Evolutionary conservation across 2,888 invertebrate species (phyloP).

Genomic region (Spodoptera picta): DNA sequence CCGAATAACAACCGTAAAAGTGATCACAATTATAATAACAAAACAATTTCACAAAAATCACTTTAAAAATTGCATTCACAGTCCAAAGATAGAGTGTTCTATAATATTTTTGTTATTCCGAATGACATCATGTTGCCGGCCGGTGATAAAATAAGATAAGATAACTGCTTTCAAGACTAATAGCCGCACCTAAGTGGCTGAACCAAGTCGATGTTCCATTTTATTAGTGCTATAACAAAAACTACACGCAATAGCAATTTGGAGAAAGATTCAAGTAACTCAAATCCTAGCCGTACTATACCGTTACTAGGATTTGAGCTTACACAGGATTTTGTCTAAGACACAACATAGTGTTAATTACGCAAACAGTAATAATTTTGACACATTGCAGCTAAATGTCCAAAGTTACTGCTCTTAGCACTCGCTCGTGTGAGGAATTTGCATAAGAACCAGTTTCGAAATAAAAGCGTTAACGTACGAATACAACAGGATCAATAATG

Average conservation of each 20-base stretch:
- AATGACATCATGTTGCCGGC: conserved; percentile 73
- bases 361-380: conserved; percentile 41
- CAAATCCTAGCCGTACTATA: no score
- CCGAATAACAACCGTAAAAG: conserved; percentile 30
- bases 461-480: conserved; percentile 39
- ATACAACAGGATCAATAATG: conserved; percentile 53
- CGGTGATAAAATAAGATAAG: conserved; percentile 83
- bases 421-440: conserved; percentile 32
- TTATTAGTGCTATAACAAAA: conserved; percentile 46
- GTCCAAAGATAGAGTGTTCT: conserved; percentile 43
- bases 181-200: conserved; percentile 66
- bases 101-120: conserved; percentile 67
- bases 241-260: conserved; percentile 13
- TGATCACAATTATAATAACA: conserved; percentile 15
- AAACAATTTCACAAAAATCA: conserved; percentile 44
- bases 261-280: conserved; percentile 1
- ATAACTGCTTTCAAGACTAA: conserved; percentile 69
- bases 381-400: conserved; percentile 41
- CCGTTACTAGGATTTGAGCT: neutral
- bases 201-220: conserved; percentile 46
- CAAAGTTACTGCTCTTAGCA: conserved; percentile 33
- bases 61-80: conserved; percentile 56
- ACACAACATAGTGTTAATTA: conserved; percentile 27
- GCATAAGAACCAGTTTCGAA: conserved; percentile 47
- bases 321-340: conserved; percentile 18